Evolutionary conservation across 2,888 invertebrate genomes (phyloP).

Genomic region (Lagria hirta): DNA sequence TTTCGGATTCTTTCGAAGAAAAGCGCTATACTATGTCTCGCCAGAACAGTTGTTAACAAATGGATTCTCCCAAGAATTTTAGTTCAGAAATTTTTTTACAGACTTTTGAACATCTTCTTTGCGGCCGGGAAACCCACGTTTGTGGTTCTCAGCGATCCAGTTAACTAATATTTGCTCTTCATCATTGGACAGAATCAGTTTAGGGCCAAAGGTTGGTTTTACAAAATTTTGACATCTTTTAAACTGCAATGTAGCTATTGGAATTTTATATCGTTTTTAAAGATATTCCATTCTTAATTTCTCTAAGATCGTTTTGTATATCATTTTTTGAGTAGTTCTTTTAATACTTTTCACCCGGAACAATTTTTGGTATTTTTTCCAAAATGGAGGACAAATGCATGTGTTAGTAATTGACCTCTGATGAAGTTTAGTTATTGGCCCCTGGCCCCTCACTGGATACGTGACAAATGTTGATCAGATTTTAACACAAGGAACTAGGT

Average conservation of each 20-base stretch:
- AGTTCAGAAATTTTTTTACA: slow-evolving; percentile 12
- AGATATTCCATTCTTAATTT: no score
- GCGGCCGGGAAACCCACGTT: slow-evolving; percentile 14
- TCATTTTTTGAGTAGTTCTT: no score
- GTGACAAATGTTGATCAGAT: no score
- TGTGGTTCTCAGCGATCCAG: background rate
- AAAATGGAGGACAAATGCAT: no score
- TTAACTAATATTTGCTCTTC: background rate
- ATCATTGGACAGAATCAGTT: background rate
- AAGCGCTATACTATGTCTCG: background rate
- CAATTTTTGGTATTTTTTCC: no score
- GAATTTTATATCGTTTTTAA: no score
- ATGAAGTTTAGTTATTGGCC: no score
- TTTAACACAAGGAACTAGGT: no score
- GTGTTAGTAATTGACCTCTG: no score
- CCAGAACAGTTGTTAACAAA: slow-evolving; percentile 4
- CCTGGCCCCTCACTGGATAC: no score
- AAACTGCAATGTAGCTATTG: background rate
- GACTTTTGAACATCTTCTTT: slow-evolving; percentile 10
- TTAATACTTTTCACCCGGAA: no score
- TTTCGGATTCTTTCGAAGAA: slow-evolving; percentile 16
- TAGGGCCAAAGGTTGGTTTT: background rate
- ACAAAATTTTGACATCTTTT: slow-evolving; percentile 1
- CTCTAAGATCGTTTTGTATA: no score
- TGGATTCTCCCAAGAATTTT: background rate